phyloP scores from a whole-genome alignment of 2,113 vertebrate genomes.

The Dinomys branickii region DNA sequence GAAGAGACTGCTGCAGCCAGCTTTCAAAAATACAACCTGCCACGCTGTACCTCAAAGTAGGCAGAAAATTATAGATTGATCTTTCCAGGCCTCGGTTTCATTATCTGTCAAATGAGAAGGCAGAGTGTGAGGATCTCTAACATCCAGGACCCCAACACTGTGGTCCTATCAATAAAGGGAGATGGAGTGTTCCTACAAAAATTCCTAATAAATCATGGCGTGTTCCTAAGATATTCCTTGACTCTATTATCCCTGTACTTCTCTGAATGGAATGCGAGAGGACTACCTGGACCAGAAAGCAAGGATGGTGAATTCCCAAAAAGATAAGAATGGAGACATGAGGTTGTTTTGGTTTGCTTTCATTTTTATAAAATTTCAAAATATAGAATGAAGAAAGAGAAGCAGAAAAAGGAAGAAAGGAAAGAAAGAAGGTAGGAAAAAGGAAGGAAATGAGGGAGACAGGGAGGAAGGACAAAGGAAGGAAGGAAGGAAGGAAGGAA shows the following conservation, averaged over 20 bases:
- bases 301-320: not conserved
- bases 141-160: not conserved
- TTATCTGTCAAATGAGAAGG: not conserved
- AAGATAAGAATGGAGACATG: not conserved
- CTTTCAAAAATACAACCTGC: conserved; percentile 32
- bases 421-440: not conserved
- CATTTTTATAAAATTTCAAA: not conserved
- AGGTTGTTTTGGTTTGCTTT: not conserved
- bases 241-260: not conserved
- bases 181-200: not conserved
- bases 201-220: not conserved
- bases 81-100: conserved; percentile 21
- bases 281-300: not conserved
- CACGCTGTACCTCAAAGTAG: not conserved
- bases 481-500: not conserved
- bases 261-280: not conserved
- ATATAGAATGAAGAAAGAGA: not conserved
- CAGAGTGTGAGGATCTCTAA: not conserved
- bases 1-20: not conserved
- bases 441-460: not conserved
- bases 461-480: conserved; percentile 45
- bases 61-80: not conserved
- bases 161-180: not conserved
- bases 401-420: conserved; percentile 5
- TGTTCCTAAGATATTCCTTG: not conserved